These are phyloP conservation scores for Agrilus mali DNA, from an alignment of 2,888 invertebrate genomes.

Conservation along the genomic window DNA sequence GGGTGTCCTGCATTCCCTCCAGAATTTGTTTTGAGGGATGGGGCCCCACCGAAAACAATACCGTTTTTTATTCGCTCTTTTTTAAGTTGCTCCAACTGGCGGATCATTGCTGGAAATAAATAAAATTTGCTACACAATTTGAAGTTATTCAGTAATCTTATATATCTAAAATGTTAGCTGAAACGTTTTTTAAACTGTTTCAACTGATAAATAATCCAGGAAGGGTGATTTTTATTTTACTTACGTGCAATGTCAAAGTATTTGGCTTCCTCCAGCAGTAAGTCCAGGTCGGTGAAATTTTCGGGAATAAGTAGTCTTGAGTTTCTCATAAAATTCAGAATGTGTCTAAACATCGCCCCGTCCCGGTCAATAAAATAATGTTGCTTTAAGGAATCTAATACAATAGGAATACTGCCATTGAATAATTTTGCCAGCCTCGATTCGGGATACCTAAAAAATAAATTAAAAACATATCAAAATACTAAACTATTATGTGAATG, in stretches of 20 bases:
- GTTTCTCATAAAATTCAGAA: slow-evolving; percentile 92
- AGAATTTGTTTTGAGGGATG: slow-evolving; percentile 5
- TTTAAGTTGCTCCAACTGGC: slow-evolving; percentile 60
- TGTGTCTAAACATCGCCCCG: slow-evolving; percentile 94
- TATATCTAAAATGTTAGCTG: background rate
- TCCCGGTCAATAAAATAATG: slow-evolving; percentile 99
- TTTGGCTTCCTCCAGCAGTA: slow-evolving; percentile 79
- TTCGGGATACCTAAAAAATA: slow-evolving; percentile 69
- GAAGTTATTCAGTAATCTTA: no score
- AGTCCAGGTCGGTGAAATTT: slow-evolving; percentile 75
- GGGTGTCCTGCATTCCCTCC: slow-evolving; percentile 18
- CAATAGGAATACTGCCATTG: slow-evolving; percentile 90
- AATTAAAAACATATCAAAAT: slow-evolving; percentile 2
- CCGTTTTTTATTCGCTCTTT: slow-evolving; percentile 54
- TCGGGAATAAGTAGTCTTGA: slow-evolving; percentile 76
- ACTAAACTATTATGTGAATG: background rate
- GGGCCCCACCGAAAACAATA: slow-evolving; percentile 14
- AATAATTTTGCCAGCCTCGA: slow-evolving; percentile 86
- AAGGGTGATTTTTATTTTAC: slow-evolving; percentile 33
- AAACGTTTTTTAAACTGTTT: background rate
- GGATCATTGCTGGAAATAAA: slow-evolving; percentile 50
- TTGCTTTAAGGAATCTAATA: slow-evolving; percentile 89
- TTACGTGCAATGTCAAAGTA: slow-evolving; percentile 84
- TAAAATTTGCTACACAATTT: no score
- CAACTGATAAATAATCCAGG: no score